Evolutionary conservation across 2,797 vertebrate genomes (phyloP).

Genomic region (Catostomus latipinnis): DNA sequence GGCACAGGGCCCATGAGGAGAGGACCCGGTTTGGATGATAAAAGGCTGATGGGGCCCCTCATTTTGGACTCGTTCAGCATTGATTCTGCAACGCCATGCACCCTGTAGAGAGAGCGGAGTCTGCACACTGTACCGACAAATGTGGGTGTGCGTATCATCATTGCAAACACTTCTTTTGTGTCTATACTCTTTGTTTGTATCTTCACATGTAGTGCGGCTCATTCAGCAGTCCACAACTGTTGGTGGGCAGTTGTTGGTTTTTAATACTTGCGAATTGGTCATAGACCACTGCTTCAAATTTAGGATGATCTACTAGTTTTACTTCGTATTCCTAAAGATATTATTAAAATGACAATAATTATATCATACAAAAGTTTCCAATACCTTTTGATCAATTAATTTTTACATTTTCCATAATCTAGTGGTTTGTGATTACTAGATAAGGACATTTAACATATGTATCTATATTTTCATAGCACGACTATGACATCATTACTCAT

Average conservation of each 20-base stretch:
- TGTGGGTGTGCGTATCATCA: conserved; percentile 44
- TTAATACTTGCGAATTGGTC: conserved; percentile 14
- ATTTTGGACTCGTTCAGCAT: conserved; percentile 47
- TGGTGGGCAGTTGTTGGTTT: conserved; percentile 36
- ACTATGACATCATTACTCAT: neutral
- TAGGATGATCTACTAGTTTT: no score
- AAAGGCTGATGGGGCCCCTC: conserved; percentile 51
- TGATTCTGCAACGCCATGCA: conserved; percentile 43
- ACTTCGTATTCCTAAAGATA: no score
- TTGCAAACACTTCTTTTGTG: conserved; percentile 28
- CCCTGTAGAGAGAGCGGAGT: conserved; percentile 35
- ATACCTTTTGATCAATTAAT: neutral
- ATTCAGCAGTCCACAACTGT: conserved; percentile 20
- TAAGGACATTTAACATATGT: neutral
- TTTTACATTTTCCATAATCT: neutral
- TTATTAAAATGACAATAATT: neutral
- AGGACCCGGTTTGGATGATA: conserved; percentile 49
- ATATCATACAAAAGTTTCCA: neutral
- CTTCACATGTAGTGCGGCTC: conserved; percentile 21
- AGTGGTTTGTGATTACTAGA: neutral
- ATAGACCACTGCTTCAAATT: neutral
- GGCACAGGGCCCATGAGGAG: conserved; percentile 49
- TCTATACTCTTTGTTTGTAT: conserved; percentile 37
- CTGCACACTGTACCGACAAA: conserved; percentile 42
- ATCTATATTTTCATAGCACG: neutral